Conservation (phyloP, 2,113 vertebrate genomes). For the Macrotus californicus region DNA sequence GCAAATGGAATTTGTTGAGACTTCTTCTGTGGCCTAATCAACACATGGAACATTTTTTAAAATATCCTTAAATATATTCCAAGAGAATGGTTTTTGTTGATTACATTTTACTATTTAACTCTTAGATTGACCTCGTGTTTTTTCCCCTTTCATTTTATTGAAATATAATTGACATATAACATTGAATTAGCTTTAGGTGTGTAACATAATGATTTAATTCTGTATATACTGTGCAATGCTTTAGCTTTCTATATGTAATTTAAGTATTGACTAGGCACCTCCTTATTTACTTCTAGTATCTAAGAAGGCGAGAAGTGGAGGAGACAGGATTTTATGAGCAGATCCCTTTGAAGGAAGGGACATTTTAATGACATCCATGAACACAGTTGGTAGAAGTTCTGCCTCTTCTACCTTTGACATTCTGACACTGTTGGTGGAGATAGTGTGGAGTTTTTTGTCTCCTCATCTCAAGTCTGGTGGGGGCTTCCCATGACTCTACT, state of each 20-base stretch:
- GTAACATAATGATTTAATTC: background rate
- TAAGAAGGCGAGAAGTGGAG: background rate
- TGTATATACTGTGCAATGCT: background rate
- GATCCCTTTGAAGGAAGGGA: background rate
- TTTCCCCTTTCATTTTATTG: background rate
- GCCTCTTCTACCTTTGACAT: background rate
- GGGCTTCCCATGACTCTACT: background rate
- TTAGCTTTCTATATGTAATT: background rate
- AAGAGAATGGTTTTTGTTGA: background rate
- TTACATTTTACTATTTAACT: background rate
- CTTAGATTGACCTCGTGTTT: background rate
- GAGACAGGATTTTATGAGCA: background rate
- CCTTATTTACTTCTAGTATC: background rate
- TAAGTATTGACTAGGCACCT: background rate
- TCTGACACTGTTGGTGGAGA: background rate
- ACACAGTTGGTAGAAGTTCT: too few species aligned
- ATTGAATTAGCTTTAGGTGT: background rate
- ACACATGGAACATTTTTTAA: background rate
- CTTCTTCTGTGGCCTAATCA: background rate
- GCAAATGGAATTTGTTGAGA: background rate
- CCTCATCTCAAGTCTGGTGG: background rate
- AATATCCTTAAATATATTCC: background rate
- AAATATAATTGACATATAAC: background rate
- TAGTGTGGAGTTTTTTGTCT: background rate
- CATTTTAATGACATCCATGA: too few species aligned